Evolutionary conservation across 2,797 vertebrate genomes (phyloP).

Genomic region (Epinephelus malabaricus): DNA sequence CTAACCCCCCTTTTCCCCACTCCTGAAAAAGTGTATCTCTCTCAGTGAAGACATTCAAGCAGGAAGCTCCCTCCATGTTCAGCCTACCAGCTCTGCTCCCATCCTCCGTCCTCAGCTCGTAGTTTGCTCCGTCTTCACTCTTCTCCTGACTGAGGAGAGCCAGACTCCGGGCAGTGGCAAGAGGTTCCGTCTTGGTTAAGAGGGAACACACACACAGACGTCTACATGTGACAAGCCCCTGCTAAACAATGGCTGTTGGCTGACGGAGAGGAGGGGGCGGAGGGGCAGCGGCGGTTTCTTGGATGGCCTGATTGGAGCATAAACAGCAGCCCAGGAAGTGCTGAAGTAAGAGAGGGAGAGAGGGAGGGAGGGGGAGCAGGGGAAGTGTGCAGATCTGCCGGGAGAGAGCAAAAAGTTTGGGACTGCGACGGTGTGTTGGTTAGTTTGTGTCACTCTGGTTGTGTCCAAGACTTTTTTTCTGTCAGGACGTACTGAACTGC

Average conservation of each 20-base stretch:
- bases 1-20: slow-evolving; percentile 28
- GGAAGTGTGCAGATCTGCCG: slow-evolving; percentile 64
- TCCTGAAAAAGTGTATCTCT: slow-evolving; percentile 58
- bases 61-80: slow-evolving; percentile 59
- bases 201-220: slow-evolving; percentile 57
- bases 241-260: slow-evolving; percentile 75
- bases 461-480: slow-evolving; percentile 28
- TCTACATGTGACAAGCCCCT: slow-evolving; percentile 71
- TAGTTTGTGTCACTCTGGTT: slow-evolving; percentile 58
- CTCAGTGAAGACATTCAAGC: slow-evolving; percentile 49
- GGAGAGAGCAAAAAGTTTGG: slow-evolving; percentile 78
- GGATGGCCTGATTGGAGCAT: slow-evolving; percentile 82
- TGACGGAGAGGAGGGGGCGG: slow-evolving; percentile 47
- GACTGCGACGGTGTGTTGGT: slow-evolving; percentile 49
- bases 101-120: slow-evolving; percentile 32
- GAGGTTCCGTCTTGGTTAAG: slow-evolving; percentile 50
- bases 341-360: slow-evolving; percentile 69
- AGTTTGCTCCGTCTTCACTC: slow-evolving; percentile 4
- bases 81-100: slow-evolving; percentile 7
- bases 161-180: slow-evolving; percentile 35
- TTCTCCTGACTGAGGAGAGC: slow-evolving; percentile 41
- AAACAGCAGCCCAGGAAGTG: slow-evolving; percentile 84
- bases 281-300: slow-evolving; percentile 69
- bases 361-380: slow-evolving; percentile 46
- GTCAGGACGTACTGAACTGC: slow-evolving; percentile 50